Base-by-base conservation (phyloP, 2,797 vertebrate genomes). In the Ctenopoma kingsleyae region DNA sequence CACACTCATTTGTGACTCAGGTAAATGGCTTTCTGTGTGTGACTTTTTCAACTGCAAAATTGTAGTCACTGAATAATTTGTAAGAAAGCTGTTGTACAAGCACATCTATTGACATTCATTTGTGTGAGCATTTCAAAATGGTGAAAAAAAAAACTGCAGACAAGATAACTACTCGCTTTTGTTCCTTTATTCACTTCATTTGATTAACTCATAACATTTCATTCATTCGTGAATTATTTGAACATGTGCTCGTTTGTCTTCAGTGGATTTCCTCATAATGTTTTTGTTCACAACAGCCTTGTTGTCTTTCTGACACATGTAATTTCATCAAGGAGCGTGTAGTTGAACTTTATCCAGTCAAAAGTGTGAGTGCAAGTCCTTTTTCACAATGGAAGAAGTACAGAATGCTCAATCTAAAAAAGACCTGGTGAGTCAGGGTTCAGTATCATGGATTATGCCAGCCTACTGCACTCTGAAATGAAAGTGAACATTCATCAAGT, bases 1-100 rank as follows among this genome's bases (percentile, higher is more conserved):
- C 94, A 96, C 95, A 96, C 95, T 96, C 95, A 97, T 97, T 96
- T 97, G 94, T 96, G 95, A 95, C 95, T 96, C 95, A 95, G 95
- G 96, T 97, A 96, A 96, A 96, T 91, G 90, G 88, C 81, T 92
- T 89, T 84, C 85, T 71, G 76, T 65, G 79, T 86, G 86, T 88
- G 90, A 92, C 89, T 92, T 92, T 88, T 91, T 92, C 90, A 91
- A 91, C 89, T 92, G 91, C 84, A 85, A 89, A 90, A 93, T 87
- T 81, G 89, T 89, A 87, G 85, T 85, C 89, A 89, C 89, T 90
- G 90, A 93, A 92, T 91, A 92, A 93, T 93, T 92, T 91, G 91
- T 91, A 86, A 87, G 87, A 78, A 87, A 92, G 90, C 89, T 89
- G 89, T 91, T 86, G 80, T 90, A 90, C 90, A 89, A 78, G 86